These are phyloP conservation scores for Platanista minor DNA, from an alignment of 2,113 vertebrate genomes.

Conservation along the genomic window DNA sequence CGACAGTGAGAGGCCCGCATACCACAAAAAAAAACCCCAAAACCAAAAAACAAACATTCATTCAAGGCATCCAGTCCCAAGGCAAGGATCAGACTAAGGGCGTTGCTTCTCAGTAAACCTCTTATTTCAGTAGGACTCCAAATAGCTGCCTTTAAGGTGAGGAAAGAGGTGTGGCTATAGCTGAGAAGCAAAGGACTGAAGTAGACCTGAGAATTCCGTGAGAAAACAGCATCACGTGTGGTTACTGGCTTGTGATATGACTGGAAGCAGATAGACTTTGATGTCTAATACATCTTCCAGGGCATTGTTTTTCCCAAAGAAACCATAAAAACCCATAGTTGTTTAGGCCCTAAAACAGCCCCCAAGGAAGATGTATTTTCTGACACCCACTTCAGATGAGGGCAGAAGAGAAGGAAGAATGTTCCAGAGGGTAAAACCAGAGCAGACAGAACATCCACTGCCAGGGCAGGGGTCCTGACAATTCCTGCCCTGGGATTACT, in stretches of 20 bases:
- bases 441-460: neutral
- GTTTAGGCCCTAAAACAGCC: neutral
- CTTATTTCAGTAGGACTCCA: neutral
- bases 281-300: neutral
- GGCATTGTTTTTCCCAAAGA: neutral
- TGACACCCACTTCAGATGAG: neutral
- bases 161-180: neutral
- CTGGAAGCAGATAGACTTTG: neutral
- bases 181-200: neutral
- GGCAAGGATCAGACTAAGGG: neutral
- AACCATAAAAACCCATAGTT: neutral
- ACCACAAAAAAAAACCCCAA: no score
- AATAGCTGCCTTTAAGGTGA: neutral
- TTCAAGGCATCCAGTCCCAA: neutral
- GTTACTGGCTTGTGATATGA: neutral
- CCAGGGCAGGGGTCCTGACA: neutral
- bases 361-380: neutral
- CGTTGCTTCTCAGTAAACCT: neutral
- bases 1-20: no score
- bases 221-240: neutral
- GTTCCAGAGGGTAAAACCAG: neutral
- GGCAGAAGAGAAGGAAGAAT: neutral
- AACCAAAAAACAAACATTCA: no score
- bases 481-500: fast-evolving
- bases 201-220: neutral